Conservation (phyloP, 1,140 invertebrate species). For the Amphibalanus amphitrite region DNA sequence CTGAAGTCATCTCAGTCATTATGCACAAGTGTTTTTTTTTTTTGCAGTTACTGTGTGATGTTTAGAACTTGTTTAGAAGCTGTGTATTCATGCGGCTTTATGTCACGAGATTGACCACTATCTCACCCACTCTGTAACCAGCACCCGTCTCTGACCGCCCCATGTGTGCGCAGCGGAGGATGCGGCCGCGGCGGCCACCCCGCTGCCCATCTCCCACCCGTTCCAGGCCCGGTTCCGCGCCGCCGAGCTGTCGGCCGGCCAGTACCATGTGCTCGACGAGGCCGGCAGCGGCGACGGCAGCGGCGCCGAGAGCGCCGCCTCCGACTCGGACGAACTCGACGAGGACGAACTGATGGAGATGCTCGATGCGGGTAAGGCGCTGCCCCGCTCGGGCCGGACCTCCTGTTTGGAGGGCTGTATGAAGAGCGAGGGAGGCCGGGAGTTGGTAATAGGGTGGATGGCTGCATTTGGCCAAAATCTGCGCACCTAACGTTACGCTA, state of each 20-base stretch:
- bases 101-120: too few species aligned
- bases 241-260: neutral
- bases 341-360: constrained; percentile 1
- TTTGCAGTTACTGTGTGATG: too few species aligned
- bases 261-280: constrained; percentile 5
- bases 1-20: too few species aligned
- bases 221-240: neutral
- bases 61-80: too few species aligned
- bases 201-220: neutral
- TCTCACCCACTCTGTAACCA: too few species aligned
- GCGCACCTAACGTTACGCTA: too few species aligned
- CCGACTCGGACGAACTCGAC: neutral
- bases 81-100: too few species aligned
- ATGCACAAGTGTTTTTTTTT: too few species aligned
- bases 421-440: too few species aligned
- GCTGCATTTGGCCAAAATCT: too few species aligned
- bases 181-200: neutral
- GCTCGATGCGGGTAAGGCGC: neutral
- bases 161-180: neutral
- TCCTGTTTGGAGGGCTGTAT: too few species aligned
- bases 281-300: neutral
- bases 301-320: neutral
- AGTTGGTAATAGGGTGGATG: too few species aligned
- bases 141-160: neutral
- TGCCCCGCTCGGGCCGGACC: neutral